These are phyloP conservation scores for Caenorhabditis parvicauda DNA, from an alignment of 2,888 invertebrate genomes.

Conservation along the genomic window DNA sequence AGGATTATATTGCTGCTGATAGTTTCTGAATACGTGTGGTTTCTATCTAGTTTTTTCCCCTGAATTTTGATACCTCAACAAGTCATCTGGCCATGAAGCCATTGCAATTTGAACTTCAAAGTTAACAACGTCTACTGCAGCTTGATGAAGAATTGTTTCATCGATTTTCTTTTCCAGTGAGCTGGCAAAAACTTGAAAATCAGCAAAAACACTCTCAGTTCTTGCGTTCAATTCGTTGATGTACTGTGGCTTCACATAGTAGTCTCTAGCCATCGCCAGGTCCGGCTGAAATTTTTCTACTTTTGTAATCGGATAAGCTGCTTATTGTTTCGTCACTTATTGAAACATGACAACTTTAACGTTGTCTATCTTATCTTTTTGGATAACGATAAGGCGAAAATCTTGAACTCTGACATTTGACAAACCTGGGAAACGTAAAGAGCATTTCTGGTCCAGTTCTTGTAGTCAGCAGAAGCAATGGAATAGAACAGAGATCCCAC, in stretches of 20 bases:
- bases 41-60: no score
- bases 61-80: no score
- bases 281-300: conserved; percentile 23
- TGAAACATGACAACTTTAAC: not conserved
- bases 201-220: conserved; percentile 15
- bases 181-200: conserved; percentile 23
- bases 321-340: no score
- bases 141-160: conserved; percentile 13
- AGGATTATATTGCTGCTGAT: conserved; percentile 51
- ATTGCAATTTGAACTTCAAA: conserved; percentile 42
- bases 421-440: conserved; percentile 44
- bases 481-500: conserved; percentile 40
- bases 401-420: no score
- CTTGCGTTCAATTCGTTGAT: conserved; percentile 34
- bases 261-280: conserved; percentile 43
- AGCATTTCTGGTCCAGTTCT: conserved; percentile 35
- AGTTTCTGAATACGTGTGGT: conserved; percentile 48
- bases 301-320: no score
- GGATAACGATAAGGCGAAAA: no score
- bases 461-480: conserved; percentile 47
- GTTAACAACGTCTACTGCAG: conserved; percentile 21
- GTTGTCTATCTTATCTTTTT: not conserved
- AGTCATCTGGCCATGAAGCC: conserved; percentile 45
- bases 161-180: conserved; percentile 12
- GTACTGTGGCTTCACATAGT: conserved; percentile 49